These are phyloP conservation scores for Dryococelus australis DNA, from an alignment of 2,888 invertebrate species.

Conservation along the genomic window DNA sequence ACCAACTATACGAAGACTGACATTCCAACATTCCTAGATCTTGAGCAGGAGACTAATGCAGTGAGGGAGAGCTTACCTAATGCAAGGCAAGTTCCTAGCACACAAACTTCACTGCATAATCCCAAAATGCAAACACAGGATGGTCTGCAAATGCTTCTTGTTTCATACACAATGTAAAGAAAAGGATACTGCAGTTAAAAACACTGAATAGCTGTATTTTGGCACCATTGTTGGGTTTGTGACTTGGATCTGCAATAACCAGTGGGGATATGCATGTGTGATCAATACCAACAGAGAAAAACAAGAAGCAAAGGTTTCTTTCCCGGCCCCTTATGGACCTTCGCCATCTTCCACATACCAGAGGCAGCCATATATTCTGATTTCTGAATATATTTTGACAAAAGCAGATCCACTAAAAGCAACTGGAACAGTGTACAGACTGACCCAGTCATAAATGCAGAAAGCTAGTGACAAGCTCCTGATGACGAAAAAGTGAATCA, in stretches of 20 bases:
- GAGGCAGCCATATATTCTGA: neutral
- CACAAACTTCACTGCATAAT: neutral
- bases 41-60: conserved; percentile 3
- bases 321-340: neutral
- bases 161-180: conserved; percentile 2
- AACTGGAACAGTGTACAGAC: conserved; percentile 7
- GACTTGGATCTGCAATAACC: neutral
- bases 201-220: neutral
- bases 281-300: neutral
- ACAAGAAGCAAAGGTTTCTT: neutral
- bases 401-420: neutral
- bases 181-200: neutral
- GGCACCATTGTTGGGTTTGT: neutral
- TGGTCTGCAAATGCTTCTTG: neutral
- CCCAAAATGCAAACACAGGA: neutral
- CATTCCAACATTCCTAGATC: neutral
- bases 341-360: neutral
- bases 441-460: neutral
- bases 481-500: neutral
- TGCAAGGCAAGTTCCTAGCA: neutral
- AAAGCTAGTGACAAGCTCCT: neutral
- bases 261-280: neutral
- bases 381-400: neutral
- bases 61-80: neutral
- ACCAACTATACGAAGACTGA: neutral